Conservation (phyloP, 1,140 invertebrate species). For the Drosophila triauraria region DNA sequence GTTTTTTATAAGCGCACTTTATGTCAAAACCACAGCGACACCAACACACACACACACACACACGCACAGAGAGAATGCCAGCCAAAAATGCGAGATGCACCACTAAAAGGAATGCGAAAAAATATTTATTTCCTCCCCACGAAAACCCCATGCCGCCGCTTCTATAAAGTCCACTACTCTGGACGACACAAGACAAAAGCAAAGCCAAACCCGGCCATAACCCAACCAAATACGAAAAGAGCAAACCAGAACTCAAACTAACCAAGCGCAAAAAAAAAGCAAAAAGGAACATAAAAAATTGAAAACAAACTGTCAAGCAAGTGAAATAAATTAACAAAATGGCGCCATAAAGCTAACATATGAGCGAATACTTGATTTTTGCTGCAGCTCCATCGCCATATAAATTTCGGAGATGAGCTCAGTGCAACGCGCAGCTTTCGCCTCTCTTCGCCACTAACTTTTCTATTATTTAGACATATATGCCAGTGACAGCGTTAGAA, state of each 20-base stretch:
- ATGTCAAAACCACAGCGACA: conserved; percentile 80
- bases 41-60: conserved; percentile 26
- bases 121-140: conserved; percentile 53
- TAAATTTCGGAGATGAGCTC: conserved; percentile 56
- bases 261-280: conserved; percentile 38
- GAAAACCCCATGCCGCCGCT: not conserved
- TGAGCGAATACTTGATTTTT: conserved; percentile 76
- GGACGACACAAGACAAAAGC: conserved; percentile 61
- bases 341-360: conserved; percentile 81
- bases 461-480: conserved; percentile 81
- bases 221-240: conserved; percentile 7
- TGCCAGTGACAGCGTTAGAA: conserved; percentile 64
- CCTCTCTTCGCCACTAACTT: conserved; percentile 60
- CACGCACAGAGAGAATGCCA: conserved; percentile 16
- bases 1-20: conserved; percentile 82
- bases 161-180: conserved; percentile 13
- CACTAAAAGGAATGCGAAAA: conserved; percentile 67
- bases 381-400: conserved; percentile 45
- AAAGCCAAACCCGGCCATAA: conserved; percentile 17
- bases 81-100: conserved; percentile 33
- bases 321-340: conserved; percentile 84
- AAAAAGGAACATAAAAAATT: conserved; percentile 44
- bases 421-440: conserved; percentile 27
- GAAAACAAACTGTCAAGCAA: conserved; percentile 80
- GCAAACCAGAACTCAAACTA: conserved; percentile 39